A percentile compares a stretch with the other conserved stretches of the same genome.
Conservation (phyloP, 2,113 vertebrate genomes). For the Lasiurus borealis region DNA sequence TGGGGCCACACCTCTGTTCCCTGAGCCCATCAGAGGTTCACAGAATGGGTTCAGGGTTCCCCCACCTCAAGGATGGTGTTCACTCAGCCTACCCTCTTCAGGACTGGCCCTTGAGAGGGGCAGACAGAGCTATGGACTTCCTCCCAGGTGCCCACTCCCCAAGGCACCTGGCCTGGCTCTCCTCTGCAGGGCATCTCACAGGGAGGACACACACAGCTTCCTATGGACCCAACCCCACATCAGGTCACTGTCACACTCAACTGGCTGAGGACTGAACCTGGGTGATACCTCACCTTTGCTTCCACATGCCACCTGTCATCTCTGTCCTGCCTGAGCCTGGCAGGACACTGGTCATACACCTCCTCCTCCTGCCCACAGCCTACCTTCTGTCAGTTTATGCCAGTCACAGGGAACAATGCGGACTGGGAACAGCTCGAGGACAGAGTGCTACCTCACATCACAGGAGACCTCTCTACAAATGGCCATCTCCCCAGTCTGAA, state of each 20-base stretch:
- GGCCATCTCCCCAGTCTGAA: fast-evolving
- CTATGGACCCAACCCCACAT: background rate
- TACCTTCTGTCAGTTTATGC: too few relatives aligned
- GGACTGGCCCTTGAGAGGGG: background rate
- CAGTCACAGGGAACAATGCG: fast-evolving
- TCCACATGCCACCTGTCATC: background rate
- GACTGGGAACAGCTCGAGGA: background rate
- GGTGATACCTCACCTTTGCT: background rate
- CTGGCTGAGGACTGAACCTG: background rate
- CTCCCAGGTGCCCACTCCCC: background rate
- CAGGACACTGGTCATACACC: background rate
- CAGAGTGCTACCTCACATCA: background rate
- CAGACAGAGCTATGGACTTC: fast-evolving
- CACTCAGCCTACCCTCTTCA: fast-evolving
- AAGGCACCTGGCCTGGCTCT: background rate
- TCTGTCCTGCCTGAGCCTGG: background rate
- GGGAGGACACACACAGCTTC: background rate
- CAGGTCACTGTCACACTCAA: background rate
- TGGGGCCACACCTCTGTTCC: too few relatives aligned
- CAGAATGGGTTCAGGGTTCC: too few relatives aligned
- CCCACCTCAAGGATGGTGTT: too few relatives aligned
- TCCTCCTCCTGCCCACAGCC: background rate
- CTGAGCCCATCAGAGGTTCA: too few relatives aligned
- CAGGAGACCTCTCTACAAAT: fast-evolving
- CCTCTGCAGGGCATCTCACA: too few relatives aligned